These are phyloP conservation scores for Oreonectes daqikongensis DNA, from an alignment of 2,797 vertebrate species.

Conservation along the genomic window DNA sequence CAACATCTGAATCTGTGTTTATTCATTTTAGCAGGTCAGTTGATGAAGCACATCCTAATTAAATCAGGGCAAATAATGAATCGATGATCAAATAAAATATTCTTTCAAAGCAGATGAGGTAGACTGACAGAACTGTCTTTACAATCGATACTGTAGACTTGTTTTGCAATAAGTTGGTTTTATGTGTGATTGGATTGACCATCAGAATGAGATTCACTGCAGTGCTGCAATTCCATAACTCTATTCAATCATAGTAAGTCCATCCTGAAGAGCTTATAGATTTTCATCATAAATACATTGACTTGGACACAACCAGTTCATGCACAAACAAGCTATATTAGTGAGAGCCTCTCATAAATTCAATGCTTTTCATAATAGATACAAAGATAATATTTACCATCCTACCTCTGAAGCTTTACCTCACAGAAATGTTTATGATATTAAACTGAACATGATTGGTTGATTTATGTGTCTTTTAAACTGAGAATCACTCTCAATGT, in stretches of 20 bases:
- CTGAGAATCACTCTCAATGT: neutral
- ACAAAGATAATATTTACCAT: neutral
- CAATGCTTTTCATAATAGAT: neutral
- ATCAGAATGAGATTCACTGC: slow-evolving; percentile 35
- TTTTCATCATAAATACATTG: slow-evolving; percentile 46
- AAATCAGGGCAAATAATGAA: slow-evolving; percentile 16
- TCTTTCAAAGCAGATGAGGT: slow-evolving; percentile 12
- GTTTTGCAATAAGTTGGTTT: slow-evolving; percentile 48
- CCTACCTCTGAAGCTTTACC: neutral
- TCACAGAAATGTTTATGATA: neutral
- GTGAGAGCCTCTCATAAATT: neutral
- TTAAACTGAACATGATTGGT: neutral
- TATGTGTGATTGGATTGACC: slow-evolving; percentile 22
- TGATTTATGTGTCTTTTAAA: neutral
- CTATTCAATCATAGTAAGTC: slow-evolving; percentile 47
- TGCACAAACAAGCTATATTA: slow-evolving; percentile 25
- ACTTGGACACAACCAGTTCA: slow-evolving; percentile 20
- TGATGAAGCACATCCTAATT: slow-evolving; percentile 1
- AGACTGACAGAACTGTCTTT: slow-evolving; percentile 12
- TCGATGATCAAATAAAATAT: slow-evolving; percentile 11
- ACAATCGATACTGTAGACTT: slow-evolving; percentile 11
- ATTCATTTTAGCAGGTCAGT: neutral
- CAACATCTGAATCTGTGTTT: neutral
- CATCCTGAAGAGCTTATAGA: slow-evolving; percentile 43
- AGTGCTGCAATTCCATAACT: slow-evolving; percentile 31